phyloP scores from a whole-genome alignment of 1,140 invertebrate genomes.

The Cydia amplana region DNA sequence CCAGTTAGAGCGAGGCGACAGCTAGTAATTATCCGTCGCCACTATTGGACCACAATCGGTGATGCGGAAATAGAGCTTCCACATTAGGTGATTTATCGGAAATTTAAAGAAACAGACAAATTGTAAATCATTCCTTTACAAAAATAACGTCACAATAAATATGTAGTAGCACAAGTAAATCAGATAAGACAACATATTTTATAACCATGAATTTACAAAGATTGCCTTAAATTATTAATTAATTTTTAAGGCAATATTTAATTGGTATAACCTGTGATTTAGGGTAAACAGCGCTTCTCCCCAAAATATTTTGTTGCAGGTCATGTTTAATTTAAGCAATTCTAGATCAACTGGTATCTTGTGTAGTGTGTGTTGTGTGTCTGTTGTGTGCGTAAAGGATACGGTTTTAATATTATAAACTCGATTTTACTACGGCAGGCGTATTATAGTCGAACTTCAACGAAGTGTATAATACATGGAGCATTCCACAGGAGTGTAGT shows the following conservation, averaged over 20 bases:
- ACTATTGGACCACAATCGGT: conserved; percentile 2
- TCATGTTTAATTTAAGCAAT: no score
- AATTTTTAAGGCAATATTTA: no score
- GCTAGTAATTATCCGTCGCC: conserved; percentile 14
- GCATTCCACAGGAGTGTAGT: no score
- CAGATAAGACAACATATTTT: no score
- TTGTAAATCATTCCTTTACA: background rate
- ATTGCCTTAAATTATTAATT: no score
- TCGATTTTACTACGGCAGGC: background rate
- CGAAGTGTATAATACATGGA: background rate
- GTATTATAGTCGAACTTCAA: background rate
- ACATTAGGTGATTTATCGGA: background rate
- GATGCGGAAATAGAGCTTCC: background rate
- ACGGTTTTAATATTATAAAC: background rate
- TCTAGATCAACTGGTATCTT: background rate
- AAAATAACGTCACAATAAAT: background rate
- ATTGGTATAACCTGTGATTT: no score
- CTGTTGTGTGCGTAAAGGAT: no score
- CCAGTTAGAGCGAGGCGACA: background rate
- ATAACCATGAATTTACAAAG: no score
- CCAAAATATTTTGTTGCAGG: no score
- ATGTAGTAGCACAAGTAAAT: background rate
- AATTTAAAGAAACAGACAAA: background rate
- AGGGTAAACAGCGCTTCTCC: no score
- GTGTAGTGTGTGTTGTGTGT: no score